phyloP scores from a whole-genome alignment of 2,888 invertebrate species.

The Phaonia tiefii region DNA sequence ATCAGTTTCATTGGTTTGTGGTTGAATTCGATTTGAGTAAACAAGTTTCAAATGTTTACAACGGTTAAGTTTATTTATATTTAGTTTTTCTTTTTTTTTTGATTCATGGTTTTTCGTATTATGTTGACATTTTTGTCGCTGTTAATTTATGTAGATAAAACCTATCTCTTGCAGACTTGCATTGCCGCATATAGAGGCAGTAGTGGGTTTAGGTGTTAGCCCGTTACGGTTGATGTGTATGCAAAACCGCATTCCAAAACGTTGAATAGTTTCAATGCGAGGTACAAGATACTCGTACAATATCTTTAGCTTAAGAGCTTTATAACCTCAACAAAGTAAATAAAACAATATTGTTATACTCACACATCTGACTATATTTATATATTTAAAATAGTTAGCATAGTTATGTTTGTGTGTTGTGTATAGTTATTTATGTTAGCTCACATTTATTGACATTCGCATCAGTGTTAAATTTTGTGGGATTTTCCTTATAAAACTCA shows the following conservation, averaged over 20 bases:
- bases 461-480: slow-evolving; percentile 14
- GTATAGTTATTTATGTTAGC: no score
- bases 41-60: slow-evolving; percentile 36
- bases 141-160: slow-evolving; percentile 24
- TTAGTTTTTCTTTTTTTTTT: not conserved
- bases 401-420: not conserved
- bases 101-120: slow-evolving; percentile 18
- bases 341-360: not conserved
- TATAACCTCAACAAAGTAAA: not conserved
- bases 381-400: slow-evolving; percentile 1
- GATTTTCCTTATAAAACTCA: not conserved
- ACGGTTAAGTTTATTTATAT: not conserved
- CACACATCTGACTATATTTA: not conserved
- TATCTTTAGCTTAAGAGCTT: not conserved
- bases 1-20: not conserved
- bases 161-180: not conserved
- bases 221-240: slow-evolving; percentile 8
- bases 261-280: slow-evolving; percentile 33
- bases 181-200: not conserved
- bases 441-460: not conserved
- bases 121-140: slow-evolving; percentile 40
- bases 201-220: slow-evolving; percentile 3
- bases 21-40: not conserved
- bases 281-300: not conserved
- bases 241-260: slow-evolving; percentile 66